Evolutionary conservation across 2,888 invertebrate genomes (phyloP).

Genomic region (Synanthedon andrenaeformis): DNA sequence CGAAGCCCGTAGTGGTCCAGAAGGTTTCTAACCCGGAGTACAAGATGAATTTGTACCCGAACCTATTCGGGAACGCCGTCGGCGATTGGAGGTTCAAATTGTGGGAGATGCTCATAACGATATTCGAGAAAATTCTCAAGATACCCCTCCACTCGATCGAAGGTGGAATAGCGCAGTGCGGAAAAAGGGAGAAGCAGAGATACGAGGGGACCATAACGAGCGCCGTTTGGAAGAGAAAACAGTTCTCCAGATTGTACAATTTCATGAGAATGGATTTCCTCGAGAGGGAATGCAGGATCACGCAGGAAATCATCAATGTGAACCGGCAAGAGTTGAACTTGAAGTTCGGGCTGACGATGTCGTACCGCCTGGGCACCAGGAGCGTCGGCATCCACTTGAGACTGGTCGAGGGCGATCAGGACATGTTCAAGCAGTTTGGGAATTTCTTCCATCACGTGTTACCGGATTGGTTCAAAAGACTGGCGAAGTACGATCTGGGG

Average conservation of each 20-base stretch:
- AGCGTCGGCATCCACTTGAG: slow-evolving; percentile 17
- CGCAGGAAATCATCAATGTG: slow-evolving; percentile 26
- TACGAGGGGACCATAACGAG: slow-evolving; percentile 22
- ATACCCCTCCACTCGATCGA: slow-evolving; percentile 24
- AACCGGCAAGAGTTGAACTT: slow-evolving; percentile 19
- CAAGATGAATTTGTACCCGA: slow-evolving; percentile 25
- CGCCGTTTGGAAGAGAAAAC: slow-evolving; percentile 39
- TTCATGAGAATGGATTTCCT: slow-evolving; percentile 14
- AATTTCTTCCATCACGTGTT: slow-evolving; percentile 28
- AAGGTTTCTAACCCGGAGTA: slow-evolving; percentile 22
- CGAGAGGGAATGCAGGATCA: slow-evolving; percentile 29
- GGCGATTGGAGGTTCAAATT: slow-evolving; percentile 34
- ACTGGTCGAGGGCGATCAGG: slow-evolving; percentile 19
- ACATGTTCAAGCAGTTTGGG: slow-evolving; percentile 31
- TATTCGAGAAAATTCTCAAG: slow-evolving; percentile 35
- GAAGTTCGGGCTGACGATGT: slow-evolving; percentile 25
- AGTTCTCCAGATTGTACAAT: slow-evolving; percentile 16
- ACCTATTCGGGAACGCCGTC: slow-evolving; percentile 14
- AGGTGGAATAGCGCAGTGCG: slow-evolving; percentile 18
- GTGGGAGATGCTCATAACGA: slow-evolving; percentile 16
- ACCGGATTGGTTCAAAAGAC: slow-evolving; percentile 26
- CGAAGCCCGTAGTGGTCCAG: slow-evolving; percentile 26
- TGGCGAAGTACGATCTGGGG: slow-evolving; percentile 21
- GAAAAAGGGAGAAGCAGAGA: slow-evolving; percentile 25
- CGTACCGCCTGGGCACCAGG: slow-evolving; percentile 19